phyloP scores from a whole-genome alignment of 2,888 invertebrate genomes.

The Clusia tigrina region DNA sequence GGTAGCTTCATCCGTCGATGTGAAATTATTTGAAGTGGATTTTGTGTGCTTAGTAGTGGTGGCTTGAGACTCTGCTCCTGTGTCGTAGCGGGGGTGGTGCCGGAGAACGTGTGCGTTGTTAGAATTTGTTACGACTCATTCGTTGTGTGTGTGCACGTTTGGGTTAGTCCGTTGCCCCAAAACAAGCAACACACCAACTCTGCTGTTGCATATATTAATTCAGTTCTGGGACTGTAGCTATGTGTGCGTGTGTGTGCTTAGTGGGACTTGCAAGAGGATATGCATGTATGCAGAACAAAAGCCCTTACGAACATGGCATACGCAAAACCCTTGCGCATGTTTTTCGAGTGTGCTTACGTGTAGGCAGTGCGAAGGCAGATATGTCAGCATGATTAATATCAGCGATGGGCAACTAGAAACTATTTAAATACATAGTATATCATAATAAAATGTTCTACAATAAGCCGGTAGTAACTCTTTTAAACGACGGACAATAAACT shows the following conservation, averaged over 20 bases:
- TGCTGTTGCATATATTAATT: slow-evolving; percentile 21
- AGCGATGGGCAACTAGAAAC: background rate
- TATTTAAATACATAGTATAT: too few relatives aligned
- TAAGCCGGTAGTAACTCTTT: too few relatives aligned
- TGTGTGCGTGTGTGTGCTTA: background rate
- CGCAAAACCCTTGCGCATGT: too few relatives aligned
- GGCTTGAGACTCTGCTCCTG: slow-evolving; percentile 26
- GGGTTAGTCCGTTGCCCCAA: background rate
- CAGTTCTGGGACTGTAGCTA: background rate
- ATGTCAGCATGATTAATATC: too few relatives aligned
- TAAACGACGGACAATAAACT: too few relatives aligned
- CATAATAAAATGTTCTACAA: too few relatives aligned
- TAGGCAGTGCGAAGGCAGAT: too few relatives aligned
- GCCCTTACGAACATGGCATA: background rate
- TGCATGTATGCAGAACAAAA: background rate
- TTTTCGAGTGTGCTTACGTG: too few relatives aligned
- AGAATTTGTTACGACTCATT: slow-evolving; percentile 6
- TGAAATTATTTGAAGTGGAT: background rate
- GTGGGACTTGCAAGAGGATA: background rate
- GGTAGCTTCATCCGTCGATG: background rate
- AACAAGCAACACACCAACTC: slow-evolving; percentile 3
- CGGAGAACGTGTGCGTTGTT: background rate
- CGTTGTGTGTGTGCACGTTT: slow-evolving; percentile 3
- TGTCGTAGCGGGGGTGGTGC: slow-evolving; percentile 33
- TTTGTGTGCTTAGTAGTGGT: background rate